phyloP scores from a whole-genome alignment of 2,797 vertebrate species.

The Anabacerthia variegaticeps region DNA sequence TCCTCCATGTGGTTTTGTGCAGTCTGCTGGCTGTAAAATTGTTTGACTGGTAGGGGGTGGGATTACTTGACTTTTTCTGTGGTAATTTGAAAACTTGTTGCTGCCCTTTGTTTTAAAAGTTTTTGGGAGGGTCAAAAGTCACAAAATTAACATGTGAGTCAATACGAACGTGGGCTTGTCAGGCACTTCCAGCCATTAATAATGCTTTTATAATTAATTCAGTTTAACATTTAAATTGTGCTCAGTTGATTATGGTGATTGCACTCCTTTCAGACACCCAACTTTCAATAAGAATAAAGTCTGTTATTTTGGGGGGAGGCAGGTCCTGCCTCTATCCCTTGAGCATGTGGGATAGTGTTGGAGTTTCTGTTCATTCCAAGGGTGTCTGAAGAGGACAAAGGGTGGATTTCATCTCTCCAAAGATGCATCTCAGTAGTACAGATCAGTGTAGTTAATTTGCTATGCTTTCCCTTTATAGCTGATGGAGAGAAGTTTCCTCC shows the following conservation, averaged over 20 bases:
- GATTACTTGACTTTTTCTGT: conserved; percentile 57
- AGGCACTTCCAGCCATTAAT: conserved; percentile 29
- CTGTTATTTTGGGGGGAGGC: neutral
- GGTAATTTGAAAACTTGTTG: conserved; percentile 46
- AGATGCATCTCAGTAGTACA: neutral
- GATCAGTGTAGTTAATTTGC: neutral
- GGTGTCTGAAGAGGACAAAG: neutral
- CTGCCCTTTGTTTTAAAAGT: conserved; percentile 24
- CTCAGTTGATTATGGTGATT: neutral
- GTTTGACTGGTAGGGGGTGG: neutral
- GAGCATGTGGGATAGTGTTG: neutral
- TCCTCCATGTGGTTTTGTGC: conserved; percentile 59
- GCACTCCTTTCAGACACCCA: neutral
- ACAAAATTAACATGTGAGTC: conserved; percentile 40
- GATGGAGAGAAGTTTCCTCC: neutral
- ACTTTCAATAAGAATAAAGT: neutral
- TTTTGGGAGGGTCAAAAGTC: conserved; percentile 42
- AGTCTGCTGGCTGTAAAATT: conserved; percentile 52
- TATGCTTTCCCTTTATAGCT: neutral
- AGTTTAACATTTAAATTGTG: neutral
- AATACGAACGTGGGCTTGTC: neutral
- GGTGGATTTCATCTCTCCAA: neutral
- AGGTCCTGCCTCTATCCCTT: neutral
- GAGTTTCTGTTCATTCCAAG: neutral
- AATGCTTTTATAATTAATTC: conserved; percentile 18